These are phyloP conservation scores for Pseudomugil tenellus DNA, from an alignment of 2,797 vertebrate genomes.

Conservation along the genomic window DNA sequence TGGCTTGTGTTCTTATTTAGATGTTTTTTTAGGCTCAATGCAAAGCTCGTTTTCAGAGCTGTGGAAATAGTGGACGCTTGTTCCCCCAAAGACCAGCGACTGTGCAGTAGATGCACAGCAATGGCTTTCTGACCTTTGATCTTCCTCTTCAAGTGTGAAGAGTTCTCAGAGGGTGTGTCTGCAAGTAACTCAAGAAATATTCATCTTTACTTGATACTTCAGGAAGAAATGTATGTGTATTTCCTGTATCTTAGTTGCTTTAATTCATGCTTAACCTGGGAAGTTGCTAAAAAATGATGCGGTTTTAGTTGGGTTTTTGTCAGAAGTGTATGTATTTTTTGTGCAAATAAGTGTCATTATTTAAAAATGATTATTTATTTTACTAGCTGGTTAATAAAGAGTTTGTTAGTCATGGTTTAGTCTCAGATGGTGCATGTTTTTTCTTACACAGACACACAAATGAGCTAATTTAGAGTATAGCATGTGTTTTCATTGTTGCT, in stretches of 20 bases:
- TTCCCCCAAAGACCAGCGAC: slow-evolving; percentile 45
- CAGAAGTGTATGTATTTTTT: too few species aligned
- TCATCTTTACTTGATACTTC: slow-evolving; percentile 26
- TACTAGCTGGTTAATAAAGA: neutral
- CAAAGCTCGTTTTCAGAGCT: slow-evolving; percentile 52
- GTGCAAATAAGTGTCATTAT: neutral
- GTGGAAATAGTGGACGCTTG: slow-evolving; percentile 69
- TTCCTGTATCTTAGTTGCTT: too few species aligned
- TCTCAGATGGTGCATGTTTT: neutral
- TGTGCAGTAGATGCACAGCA: slow-evolving; percentile 25
- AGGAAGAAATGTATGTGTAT: slow-evolving; percentile 26
- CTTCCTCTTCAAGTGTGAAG: slow-evolving; percentile 49
- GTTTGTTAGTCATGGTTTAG: neutral
- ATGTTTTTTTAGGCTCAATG: slow-evolving; percentile 62
- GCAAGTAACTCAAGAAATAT: slow-evolving; percentile 56
- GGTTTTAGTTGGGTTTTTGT: too few species aligned
- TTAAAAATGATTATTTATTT: neutral
- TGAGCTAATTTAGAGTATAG: neutral
- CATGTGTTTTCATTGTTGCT: neutral
- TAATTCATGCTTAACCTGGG: too few species aligned
- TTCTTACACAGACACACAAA: neutral
- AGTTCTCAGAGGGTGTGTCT: slow-evolving; percentile 51
- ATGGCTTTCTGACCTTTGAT: slow-evolving; percentile 72
- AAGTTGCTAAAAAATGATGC: slow-evolving; percentile 13
- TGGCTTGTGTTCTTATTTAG: slow-evolving; percentile 54